Base-by-base conservation (phyloP, 2,797 vertebrate species). In the Calcarius lapponicus region DNA sequence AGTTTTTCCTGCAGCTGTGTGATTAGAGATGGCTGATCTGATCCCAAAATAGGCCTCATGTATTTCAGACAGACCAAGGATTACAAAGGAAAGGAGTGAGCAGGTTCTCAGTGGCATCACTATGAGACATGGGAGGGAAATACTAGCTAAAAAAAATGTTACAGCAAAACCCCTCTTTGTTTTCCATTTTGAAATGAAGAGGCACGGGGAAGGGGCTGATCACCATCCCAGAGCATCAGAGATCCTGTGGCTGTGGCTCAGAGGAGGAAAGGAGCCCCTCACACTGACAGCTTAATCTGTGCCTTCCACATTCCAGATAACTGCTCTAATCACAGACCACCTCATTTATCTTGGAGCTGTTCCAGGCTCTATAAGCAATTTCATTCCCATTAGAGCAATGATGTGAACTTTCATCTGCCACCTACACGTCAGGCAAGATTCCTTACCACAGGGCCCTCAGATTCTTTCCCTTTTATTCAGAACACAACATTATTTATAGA, bases 351-450 rank as follows among this genome's bases (percentile, higher is more conserved):
- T 67, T 48, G 67, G 85, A 89, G 71, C 28, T 83, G 4, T 93
- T 93, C 82, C 94, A 90, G 57, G 38, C 42, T 90, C 57, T 43
- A 4, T 21, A 28, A 80, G 57, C 53, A 67, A 90, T 91, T 96
- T 74, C 45, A 67, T 60, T 90, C 50, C 58, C 34, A 38, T 86
- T 57, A 90, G 58, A 70, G 62, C 61, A 85, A 57, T 65, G 72
- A 88, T 58, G 69, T 79, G 90, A 91, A 51, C 72, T 31, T 94
- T 81, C 83, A 54, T 51, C 72, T 96, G 75, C 82, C 79, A 87
- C 28, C 57, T 57, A 32, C 43, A 13, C 31, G 43, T 48, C 71
- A 83, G 47, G 13, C 24, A 69, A 47, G 34, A n/a, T 48, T 90
- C 50, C 65, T 62, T 69, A 80, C 19, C 28, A 43, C 50, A 32